A percentile compares a stretch with the other conserved stretches of the same genome.
Evolutionary conservation across 2,888 invertebrate genomes (phyloP).

Genomic region (Sturmia bella): DNA sequence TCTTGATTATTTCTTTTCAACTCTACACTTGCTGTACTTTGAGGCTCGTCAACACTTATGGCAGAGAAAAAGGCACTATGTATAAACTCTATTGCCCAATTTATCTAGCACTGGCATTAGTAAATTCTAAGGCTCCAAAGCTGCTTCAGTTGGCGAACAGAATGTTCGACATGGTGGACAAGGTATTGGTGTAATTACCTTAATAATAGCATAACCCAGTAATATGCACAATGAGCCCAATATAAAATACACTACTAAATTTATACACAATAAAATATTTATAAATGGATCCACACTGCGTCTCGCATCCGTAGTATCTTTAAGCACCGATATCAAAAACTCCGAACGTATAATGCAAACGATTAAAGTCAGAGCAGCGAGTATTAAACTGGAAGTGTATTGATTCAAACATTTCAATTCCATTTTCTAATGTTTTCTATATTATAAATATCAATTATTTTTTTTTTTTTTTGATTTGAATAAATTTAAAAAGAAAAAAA

Average conservation of each 20-base stretch:
- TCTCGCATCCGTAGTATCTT: not conserved
- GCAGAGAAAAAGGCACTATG: no score
- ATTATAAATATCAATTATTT: no score
- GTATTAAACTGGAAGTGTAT: conserved; percentile 16
- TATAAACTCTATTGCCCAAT: no score
- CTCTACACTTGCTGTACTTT: no score
- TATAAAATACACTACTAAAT: conserved; percentile 1
- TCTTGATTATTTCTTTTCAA: no score
- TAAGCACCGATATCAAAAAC: conserved; percentile 25
- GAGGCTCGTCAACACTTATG: no score
- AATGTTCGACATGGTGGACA: no score
- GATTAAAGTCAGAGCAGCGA: conserved; percentile 24
- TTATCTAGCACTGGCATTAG: no score
- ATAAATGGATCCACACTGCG: not conserved
- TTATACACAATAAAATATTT: conserved; percentile 31
- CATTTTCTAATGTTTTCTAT: conserved; percentile 9
- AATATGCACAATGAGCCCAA: conserved; percentile 9
- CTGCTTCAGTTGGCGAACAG: no score
- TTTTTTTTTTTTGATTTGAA: not conserved
- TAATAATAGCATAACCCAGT: conserved; percentile 36
- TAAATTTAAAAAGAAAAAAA: not conserved
- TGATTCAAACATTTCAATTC: conserved; percentile 40
- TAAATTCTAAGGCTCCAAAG: no score
- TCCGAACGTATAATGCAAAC: conserved; percentile 18
- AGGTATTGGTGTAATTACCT: conserved; percentile 38